A percentile compares a stretch with the other conserved stretches of the same genome.
phyloP scores from a whole-genome alignment of 2,113 vertebrate species.

The Electrona antarctica region DNA sequence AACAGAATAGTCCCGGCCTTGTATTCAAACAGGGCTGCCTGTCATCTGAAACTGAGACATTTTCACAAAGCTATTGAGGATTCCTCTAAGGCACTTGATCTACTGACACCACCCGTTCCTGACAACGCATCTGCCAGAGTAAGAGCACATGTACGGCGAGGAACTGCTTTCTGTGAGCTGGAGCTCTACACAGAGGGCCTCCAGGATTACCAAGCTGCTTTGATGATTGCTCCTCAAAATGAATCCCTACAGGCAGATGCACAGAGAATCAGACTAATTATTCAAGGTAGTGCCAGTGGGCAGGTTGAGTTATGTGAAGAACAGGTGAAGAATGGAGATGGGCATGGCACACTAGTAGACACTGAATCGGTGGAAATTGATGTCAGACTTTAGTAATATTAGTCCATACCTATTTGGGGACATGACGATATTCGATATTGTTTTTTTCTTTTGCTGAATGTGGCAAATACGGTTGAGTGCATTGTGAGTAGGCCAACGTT shows the following conservation, averaged over 20 bases:
- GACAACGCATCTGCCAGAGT: conserved; percentile 85
- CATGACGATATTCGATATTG: no score
- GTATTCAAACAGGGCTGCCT: conserved; percentile 92
- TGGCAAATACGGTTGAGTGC: no score
- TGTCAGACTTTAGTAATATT: no score
- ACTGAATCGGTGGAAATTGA: no score
- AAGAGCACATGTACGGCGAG: conserved; percentile 87
- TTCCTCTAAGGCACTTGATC: conserved; percentile 89
- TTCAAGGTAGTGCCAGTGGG: conserved; percentile 77
- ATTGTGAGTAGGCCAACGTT: no score
- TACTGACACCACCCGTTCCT: conserved; percentile 87
- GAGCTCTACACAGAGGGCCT: conserved; percentile 93
- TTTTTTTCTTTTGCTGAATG: no score
- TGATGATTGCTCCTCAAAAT: conserved; percentile 86
- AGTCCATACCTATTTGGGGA: no score
- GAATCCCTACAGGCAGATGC: conserved; percentile 81
- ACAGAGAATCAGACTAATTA: conserved; percentile 83
- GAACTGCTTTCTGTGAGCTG: conserved; percentile 91
- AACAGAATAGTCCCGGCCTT: conserved; percentile 83
- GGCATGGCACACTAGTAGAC: no score
- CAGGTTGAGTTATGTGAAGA: no score
- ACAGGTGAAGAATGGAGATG: no score
- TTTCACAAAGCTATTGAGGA: conserved; percentile 93
- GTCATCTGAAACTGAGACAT: conserved; percentile 91
- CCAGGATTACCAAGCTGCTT: conserved; percentile 92